Evolutionary conservation across 2,888 invertebrate genomes (phyloP).

Genomic region (Tyria jacobaeae): DNA sequence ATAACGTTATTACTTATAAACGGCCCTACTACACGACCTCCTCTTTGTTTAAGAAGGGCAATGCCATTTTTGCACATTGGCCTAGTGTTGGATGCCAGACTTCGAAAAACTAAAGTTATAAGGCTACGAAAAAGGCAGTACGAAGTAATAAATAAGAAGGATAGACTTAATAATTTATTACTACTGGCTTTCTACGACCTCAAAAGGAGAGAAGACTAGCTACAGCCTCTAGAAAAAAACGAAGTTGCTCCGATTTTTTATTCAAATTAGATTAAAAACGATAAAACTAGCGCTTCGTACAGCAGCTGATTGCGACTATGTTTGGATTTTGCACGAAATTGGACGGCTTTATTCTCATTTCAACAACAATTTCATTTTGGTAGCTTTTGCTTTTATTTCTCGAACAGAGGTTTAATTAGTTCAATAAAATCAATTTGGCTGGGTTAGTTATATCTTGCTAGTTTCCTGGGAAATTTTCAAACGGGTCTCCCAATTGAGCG

Average conservation of each 20-base stretch:
- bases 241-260: neutral
- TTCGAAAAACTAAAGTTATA: neutral
- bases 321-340: constrained; percentile 32
- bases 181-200: constrained; percentile 1
- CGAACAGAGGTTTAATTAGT: constrained; percentile 27
- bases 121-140: too few relatives aligned
- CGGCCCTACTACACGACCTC: neutral
- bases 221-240: neutral
- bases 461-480: constrained; percentile 73
- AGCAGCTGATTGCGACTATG: constrained; percentile 33
- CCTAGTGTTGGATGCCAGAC: neutral
- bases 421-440: constrained; percentile 37
- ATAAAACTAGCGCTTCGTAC: constrained; percentile 39
- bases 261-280: constrained; percentile 34
- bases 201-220: neutral
- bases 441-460: constrained; percentile 51
- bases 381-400: constrained; percentile 19
- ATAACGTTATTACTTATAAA: neutral
- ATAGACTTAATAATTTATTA: constrained; percentile 1
- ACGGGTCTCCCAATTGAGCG: constrained; percentile 69
- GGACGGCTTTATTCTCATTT: constrained; percentile 32
- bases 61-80: neutral
- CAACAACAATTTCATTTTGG: constrained; percentile 21
- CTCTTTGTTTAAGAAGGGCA: neutral
- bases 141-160: neutral